Evolutionary conservation across 2,888 invertebrate species (phyloP), one percentile per base, ranked within the genome.

Genomic region (Anoplius nigerrimus): DNA sequence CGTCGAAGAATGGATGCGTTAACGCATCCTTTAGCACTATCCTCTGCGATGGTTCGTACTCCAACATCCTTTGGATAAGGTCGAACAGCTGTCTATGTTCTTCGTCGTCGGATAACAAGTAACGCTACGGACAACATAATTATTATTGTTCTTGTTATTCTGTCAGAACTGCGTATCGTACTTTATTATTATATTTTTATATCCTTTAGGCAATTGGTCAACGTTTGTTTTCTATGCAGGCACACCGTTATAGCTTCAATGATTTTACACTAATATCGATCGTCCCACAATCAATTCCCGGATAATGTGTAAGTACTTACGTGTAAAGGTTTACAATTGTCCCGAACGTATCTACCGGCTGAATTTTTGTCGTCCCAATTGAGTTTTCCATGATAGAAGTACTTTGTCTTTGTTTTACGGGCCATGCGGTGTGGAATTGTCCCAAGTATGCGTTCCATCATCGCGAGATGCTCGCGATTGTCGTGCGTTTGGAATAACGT

Each of bases 401-500:
- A 99, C 91, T 98, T 98, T 81, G 98, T 98, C 91, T 97, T 97
- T 71, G 96, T 96, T 91, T 95, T 96, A 79, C 94, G 91, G 58
- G 94, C 94, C 95, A 95, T 95, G 90, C 98, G 94, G 91, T 95
- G 95, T 61, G 99, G 99, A 88, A 99, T 94, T 81, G 97, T 94
- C 71, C 99, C 99, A 72, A 99, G 92, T 85, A 99, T 99, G 83
- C 98, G 92, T 90, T 99, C 98, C 99, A 99, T 99, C 99, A 99
- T 99, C 80, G 99, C 99, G 88, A 99, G 93, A 91, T 99, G 99
- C 89, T 99, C 99, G 79, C 98, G 93, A 91, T 99, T 99, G 91
- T 99, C 99, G 90, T 99, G 99, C 46, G 99, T 99, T 93, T 99
- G 98, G 92, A 99, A 99, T 80, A 99, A 92, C 72, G 99, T 99